Base-by-base conservation (phyloP, 2,797 vertebrate species). In the Hylomyscus alleni region DNA sequence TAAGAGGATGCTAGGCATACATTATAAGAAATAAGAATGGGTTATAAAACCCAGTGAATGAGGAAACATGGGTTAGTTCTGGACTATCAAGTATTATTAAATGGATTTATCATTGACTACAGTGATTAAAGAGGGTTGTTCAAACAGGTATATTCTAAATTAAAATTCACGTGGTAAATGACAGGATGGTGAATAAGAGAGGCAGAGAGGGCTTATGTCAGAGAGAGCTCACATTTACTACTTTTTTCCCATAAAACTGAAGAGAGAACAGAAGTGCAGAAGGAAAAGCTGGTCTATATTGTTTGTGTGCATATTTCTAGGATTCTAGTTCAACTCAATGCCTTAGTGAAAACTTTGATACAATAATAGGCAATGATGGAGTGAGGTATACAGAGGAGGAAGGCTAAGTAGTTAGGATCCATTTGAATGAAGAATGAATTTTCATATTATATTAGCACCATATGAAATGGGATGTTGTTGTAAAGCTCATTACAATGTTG, bases 401-500 rank as follows among this genome's bases (percentile, higher is more conserved):
- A 93, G 62, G 6, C 47, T 82, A 91, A n/a, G 54, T 86, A 94
- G 77, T 40, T 89, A 34, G 87, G 44, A 90, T 93, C 78, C 82
- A 60, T 73, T 94, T 94, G 85, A 92, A 62, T 58, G 31, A 93
- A 90, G 47, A 65, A 88, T 73, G n/a, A 93, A 24, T 47, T 83
- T 96, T 91, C 65, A 76, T 90, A 56, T 62, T 89, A 80, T 90
- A 52, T 62, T 89, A 62, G 56, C 52, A 75, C 54, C 17, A 90
- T 75, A 24, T 77, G n/a, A 13, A 95, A 88, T 72, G 44, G 3
- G 6, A 56, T 82, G 37, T 67, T 72, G 3, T 83, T 96, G 9
- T 83, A 15, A 91, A 56, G 40, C 93, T 97, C 40, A 89, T 92
- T 56, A 84, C 4, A 90, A 34, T 92, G 44, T 82, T 91, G 60